Conservation (phyloP, 2,888 invertebrate genomes). For the Agrochola lota region DNA sequence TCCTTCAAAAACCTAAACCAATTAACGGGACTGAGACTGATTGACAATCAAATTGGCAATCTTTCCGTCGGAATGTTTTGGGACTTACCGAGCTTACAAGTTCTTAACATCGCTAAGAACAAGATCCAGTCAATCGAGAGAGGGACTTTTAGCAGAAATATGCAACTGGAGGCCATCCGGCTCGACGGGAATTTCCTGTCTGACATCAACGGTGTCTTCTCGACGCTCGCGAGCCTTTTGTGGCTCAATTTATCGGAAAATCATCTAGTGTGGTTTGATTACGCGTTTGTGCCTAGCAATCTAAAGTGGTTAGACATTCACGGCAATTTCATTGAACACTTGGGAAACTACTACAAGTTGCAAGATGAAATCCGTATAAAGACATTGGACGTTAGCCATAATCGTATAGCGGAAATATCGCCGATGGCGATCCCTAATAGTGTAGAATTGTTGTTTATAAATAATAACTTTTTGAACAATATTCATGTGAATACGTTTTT, state of each 20-base stretch:
- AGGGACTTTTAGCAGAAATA: slow-evolving; percentile 95
- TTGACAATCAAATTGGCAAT: slow-evolving; percentile 97
- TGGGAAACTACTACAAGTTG: slow-evolving; percentile 96
- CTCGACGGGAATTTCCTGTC: slow-evolving; percentile 96
- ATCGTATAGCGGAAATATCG: slow-evolving; percentile 95
- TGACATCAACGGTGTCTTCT: slow-evolving; percentile 97
- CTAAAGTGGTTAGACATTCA: slow-evolving; percentile 97
- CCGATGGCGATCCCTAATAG: slow-evolving; percentile 97
- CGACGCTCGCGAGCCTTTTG: slow-evolving; percentile 95
- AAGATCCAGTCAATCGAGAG: slow-evolving; percentile 96
- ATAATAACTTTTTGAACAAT: slow-evolving; percentile 95
- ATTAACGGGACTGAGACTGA: slow-evolving; percentile 96
- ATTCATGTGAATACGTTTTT: slow-evolving; percentile 96
- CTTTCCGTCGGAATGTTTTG: slow-evolving; percentile 96
- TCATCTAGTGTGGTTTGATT: slow-evolving; percentile 98
- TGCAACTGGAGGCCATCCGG: slow-evolving; percentile 95
- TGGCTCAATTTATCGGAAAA: slow-evolving; percentile 97
- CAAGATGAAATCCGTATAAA: slow-evolving; percentile 95
- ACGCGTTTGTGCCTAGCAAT: slow-evolving; percentile 97
- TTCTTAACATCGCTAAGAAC: slow-evolving; percentile 97
- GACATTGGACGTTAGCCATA: slow-evolving; percentile 97
- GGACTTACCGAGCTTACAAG: slow-evolving; percentile 95
- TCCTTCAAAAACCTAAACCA: slow-evolving; percentile 96
- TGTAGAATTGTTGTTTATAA: slow-evolving; percentile 96
- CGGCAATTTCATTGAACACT: slow-evolving; percentile 96